A percentile compares a stretch with the other conserved stretches of the same genome.
These are phyloP conservation scores for Cryptotis parvus DNA, from an alignment of 2,113 vertebrate species.

Conservation along the genomic window DNA sequence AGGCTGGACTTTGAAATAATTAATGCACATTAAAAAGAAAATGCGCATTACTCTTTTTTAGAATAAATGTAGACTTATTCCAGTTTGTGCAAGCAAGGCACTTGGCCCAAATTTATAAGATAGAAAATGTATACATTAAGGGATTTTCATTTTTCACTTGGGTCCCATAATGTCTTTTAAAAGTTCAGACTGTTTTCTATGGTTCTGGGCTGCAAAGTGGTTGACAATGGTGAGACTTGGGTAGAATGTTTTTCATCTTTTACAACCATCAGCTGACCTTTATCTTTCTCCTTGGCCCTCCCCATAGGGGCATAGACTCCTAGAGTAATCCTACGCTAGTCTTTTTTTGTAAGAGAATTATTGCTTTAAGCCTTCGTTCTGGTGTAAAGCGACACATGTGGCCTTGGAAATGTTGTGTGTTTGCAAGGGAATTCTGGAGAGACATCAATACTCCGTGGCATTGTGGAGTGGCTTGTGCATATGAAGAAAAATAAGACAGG, in stretches of 20 bases:
- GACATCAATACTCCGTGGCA: background rate
- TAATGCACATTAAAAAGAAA: background rate
- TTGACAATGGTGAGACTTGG: background rate
- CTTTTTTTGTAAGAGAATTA: slow-evolving; percentile 4
- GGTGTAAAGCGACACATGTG: background rate
- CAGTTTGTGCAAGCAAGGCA: slow-evolving; percentile 6
- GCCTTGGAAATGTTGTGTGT: background rate
- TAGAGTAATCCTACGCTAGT: background rate
- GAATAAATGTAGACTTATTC: slow-evolving; percentile 51
- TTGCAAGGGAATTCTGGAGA: background rate
- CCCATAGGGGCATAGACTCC: background rate
- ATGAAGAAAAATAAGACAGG: slow-evolving; percentile 26
- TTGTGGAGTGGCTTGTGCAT: background rate
- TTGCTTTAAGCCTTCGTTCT: background rate
- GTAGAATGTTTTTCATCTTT: background rate
- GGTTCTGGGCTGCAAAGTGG: accelerated
- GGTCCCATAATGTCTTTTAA: slow-evolving; percentile 6
- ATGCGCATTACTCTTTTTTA: slow-evolving; percentile 16
- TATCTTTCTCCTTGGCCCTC: background rate
- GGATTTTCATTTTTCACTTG: slow-evolving; percentile 5
- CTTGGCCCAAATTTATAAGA: background rate
- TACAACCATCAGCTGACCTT: background rate
- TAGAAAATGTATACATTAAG: slow-evolving; percentile 26
- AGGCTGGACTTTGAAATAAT: background rate
- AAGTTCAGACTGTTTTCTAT: background rate